Percentiles rank a stretch among this genome's conserved stretches.
Conservation (phyloP, 2,888 invertebrate genomes). For the Adelphocoris suturalis region DNA sequence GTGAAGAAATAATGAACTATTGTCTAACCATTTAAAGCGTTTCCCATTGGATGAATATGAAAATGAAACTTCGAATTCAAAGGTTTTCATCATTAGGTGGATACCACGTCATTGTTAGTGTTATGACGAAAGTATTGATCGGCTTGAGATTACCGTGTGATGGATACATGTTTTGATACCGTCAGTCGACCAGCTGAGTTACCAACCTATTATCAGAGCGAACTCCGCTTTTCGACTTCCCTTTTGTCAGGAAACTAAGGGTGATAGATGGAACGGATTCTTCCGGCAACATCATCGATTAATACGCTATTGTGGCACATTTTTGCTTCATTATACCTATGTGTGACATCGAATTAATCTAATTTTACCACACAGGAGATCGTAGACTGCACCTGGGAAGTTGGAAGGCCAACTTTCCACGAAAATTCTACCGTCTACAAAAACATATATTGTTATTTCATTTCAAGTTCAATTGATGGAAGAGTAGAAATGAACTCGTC, state of each 20-base stretch:
- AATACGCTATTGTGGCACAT: neutral
- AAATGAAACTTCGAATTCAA: neutral
- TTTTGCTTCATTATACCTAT: neutral
- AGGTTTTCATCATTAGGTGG: neutral
- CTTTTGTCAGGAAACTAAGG: neutral
- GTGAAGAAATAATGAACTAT: too few relatives aligned
- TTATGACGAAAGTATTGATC: neutral
- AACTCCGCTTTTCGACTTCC: neutral
- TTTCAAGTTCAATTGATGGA: too few relatives aligned
- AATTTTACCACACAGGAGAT: neutral
- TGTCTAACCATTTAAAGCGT: neutral
- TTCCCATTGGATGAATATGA: neutral
- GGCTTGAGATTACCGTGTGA: neutral
- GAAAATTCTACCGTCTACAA: too few relatives aligned
- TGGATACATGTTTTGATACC: neutral
- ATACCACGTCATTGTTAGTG: neutral
- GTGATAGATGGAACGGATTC: constrained; percentile 27
- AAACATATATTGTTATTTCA: too few relatives aligned
- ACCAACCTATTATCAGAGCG: neutral
- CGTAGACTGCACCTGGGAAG: neutral
- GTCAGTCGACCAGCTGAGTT: neutral
- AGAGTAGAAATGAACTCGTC: too few relatives aligned
- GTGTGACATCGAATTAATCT: neutral
- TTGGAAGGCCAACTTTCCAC: too few relatives aligned
- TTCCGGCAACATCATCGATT: constrained; percentile 39